These are phyloP conservation scores for Theonella swinhoei DNA, from an alignment of 37 sponge, comb jelly and placozoan species.

Conservation along the genomic window DNA sequence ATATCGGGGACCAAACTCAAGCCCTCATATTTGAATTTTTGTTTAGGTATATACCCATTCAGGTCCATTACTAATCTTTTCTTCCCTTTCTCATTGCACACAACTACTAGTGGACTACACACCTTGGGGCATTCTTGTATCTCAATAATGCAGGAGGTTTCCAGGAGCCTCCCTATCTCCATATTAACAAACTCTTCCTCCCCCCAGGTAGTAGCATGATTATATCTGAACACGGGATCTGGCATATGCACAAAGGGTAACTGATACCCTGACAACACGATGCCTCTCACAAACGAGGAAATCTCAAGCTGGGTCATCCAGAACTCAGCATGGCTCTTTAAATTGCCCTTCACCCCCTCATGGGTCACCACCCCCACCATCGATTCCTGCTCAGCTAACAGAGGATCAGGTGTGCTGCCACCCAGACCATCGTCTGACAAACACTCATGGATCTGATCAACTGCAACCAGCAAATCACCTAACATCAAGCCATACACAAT, in stretches of 20 bases:
- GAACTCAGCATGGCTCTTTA: too few species aligned
- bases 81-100: constrained; percentile 7
- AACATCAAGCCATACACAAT: too few species aligned
- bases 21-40: constrained; percentile 52
- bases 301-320: too few species aligned
- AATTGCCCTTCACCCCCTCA: too few species aligned
- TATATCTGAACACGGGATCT: not conserved
- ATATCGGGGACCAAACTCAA: constrained; percentile 9
- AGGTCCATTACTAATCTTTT: constrained; percentile 33
- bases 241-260: constrained; percentile 7
- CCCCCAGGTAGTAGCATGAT: not conserved
- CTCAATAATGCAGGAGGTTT: not conserved
- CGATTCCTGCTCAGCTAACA: too few species aligned
- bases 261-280: not conserved
- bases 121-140: constrained; percentile 8
- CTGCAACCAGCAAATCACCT: too few species aligned
- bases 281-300: too few species aligned
- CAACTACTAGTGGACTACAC: constrained; percentile 40
- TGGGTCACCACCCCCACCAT: too few species aligned
- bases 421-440: too few species aligned
- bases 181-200: constrained; percentile 12
- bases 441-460: too few species aligned
- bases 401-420: too few species aligned
- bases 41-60: constrained; percentile 10
- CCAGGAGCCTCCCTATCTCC: constrained; percentile 1